Evolutionary conservation across 2,797 vertebrate species (phyloP).

Genomic region (Nannoperca australis): DNA sequence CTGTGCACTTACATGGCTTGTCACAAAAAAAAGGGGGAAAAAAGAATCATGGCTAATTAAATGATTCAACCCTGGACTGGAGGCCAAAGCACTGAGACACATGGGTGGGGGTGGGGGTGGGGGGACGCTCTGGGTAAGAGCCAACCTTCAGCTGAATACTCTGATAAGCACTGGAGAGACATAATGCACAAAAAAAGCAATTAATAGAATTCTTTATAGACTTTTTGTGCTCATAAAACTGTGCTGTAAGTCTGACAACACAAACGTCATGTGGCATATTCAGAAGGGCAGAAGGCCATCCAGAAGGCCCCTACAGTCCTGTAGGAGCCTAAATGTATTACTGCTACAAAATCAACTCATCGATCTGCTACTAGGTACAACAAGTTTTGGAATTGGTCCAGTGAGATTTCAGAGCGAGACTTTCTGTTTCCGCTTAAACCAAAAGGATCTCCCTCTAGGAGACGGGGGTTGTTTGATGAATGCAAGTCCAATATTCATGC

Average conservation of each 20-base stretch:
- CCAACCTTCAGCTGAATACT: conserved; percentile 41
- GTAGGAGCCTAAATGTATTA: too few relatives aligned
- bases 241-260: not conserved
- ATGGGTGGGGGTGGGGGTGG: not conserved
- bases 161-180: conserved; percentile 20
- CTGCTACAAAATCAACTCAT: too few relatives aligned
- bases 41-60: conserved; percentile 76
- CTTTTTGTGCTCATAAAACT: conserved; percentile 2
- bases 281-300: too few relatives aligned
- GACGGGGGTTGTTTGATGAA: too few relatives aligned
- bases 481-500: too few relatives aligned
- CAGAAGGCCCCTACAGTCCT: too few relatives aligned
- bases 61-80: conserved; percentile 70
- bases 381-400: too few relatives aligned
- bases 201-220: not conserved
- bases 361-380: not conserved
- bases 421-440: too few relatives aligned
- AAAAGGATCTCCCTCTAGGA: too few relatives aligned
- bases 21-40: conserved; percentile 45
- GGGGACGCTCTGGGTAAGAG: conserved; percentile 5
- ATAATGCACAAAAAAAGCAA: not conserved
- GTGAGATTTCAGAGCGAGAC: too few relatives aligned
- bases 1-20: conserved; percentile 64
- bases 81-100: conserved; percentile 28
- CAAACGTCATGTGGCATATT: not conserved